Evolutionary conservation across 2,888 invertebrate species (phyloP).

Genomic region (Andrena camellia): DNA sequence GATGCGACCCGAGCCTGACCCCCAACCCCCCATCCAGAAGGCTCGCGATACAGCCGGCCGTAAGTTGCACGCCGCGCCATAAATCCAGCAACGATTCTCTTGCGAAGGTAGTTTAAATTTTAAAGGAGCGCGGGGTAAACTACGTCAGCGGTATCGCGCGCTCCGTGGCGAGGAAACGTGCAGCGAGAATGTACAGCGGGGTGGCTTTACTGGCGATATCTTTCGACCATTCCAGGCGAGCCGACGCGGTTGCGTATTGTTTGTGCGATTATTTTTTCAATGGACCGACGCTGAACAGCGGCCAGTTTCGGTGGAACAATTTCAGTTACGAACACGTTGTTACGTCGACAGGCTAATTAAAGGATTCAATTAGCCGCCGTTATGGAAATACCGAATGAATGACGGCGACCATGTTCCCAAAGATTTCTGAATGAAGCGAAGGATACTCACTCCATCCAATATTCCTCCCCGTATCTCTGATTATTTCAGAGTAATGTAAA

Average conservation of each 20-base stretch:
- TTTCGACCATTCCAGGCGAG: not conserved
- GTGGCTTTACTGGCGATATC: slow-evolving; percentile 40
- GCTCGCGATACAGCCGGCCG: not conserved
- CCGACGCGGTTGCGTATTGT: not conserved
- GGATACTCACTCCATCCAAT: not conserved
- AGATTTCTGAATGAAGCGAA: not conserved
- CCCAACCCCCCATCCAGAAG: not conserved
- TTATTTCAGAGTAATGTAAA: not conserved
- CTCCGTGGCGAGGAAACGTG: slow-evolving; percentile 11
- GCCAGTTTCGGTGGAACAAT: not conserved
- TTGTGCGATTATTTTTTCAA: slow-evolving; percentile 20
- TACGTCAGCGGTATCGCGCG: slow-evolving; percentile 23
- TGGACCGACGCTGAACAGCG: not conserved
- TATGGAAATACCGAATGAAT: not conserved
- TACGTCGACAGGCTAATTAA: not conserved
- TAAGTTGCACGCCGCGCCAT: slow-evolving; percentile 23
- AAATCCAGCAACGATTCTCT: slow-evolving; percentile 41
- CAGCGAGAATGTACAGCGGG: slow-evolving; percentile 1
- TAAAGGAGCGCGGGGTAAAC: slow-evolving; percentile 34
- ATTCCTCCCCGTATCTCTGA: not conserved
- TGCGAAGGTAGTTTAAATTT: slow-evolving; percentile 41
- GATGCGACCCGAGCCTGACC: not conserved
- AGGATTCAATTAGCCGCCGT: not conserved
- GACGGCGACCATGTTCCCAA: not conserved
- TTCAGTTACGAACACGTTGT: not conserved